phyloP scores from a whole-genome alignment of 2,113 vertebrate species.

The Paedocypris sp. region DNA sequence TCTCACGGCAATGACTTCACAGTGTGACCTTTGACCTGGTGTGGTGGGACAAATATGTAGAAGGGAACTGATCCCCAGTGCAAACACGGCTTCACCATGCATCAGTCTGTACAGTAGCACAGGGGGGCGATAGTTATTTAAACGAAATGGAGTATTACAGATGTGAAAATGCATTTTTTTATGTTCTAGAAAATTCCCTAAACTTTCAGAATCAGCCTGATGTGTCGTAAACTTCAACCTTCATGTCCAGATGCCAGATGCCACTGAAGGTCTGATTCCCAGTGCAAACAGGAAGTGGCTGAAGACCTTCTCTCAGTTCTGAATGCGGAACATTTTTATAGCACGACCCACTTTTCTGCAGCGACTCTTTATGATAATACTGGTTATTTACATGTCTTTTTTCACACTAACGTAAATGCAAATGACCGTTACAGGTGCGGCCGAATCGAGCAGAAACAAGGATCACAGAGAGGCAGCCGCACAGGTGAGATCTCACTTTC shows the following conservation, averaged over 20 bases:
- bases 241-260: background rate
- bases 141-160: too few species aligned
- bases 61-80: conserved; percentile 25
- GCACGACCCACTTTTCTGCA: conserved; percentile 14
- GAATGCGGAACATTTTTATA: background rate
- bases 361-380: conserved; percentile 8
- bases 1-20: conserved; percentile 31
- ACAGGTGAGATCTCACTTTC: background rate
- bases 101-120: conserved; percentile 5
- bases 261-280: conserved; percentile 29
- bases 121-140: background rate
- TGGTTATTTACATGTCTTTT: conserved; percentile 27
- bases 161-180: too few species aligned
- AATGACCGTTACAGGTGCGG: conserved; percentile 30
- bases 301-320: too few species aligned
- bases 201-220: background rate
- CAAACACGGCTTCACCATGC: conserved; percentile 7
- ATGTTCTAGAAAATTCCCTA: too few species aligned
- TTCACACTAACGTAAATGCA: conserved; percentile 37
- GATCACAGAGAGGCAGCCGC: background rate
- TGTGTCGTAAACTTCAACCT: background rate
- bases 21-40: conserved; percentile 41
- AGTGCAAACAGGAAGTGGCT: conserved; percentile 16
- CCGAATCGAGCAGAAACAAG: background rate
- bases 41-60: conserved; percentile 18